phyloP scores from a whole-genome alignment of 2,888 invertebrate species.

The Adela reaumurella region DNA sequence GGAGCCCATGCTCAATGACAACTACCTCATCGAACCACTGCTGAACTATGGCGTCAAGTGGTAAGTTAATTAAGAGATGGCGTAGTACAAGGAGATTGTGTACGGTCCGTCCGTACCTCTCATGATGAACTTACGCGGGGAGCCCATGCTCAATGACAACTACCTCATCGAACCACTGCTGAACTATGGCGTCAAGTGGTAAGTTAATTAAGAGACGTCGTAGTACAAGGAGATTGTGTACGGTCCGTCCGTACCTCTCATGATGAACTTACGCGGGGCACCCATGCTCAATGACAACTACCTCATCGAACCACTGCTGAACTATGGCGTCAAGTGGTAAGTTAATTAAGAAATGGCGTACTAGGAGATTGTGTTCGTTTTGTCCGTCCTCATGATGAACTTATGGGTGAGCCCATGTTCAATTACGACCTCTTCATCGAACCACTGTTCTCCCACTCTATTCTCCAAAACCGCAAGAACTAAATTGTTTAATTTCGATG shows the following conservation, averaged over 20 bases:
- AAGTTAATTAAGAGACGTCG: conserved; percentile 44
- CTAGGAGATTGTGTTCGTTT: conserved; percentile 86
- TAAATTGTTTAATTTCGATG: too few relatives aligned
- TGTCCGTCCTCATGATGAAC: conserved; percentile 93
- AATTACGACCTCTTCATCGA: conserved; percentile 78
- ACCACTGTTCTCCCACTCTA: too few relatives aligned
- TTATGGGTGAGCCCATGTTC: conserved; percentile 76
- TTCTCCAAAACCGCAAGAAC: too few relatives aligned
- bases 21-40: conserved; percentile 81
- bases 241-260: conserved; percentile 88
- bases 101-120: conserved; percentile 92
- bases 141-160: conserved; percentile 73
- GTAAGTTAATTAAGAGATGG: conserved; percentile 55
- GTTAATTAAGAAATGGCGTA: conserved; percentile 48
- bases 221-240: conserved; percentile 77
- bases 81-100: conserved; percentile 71
- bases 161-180: conserved; percentile 82
- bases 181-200: conserved; percentile 94
- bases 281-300: conserved; percentile 76
- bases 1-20: conserved; percentile 72
- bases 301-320: conserved; percentile 80
- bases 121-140: conserved; percentile 89
- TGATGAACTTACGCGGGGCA: conserved; percentile 89
- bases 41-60: conserved; percentile 92
- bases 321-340: conserved; percentile 93